Conservation (phyloP, 2,888 invertebrate species). For the Argyresthia albistria region DNA sequence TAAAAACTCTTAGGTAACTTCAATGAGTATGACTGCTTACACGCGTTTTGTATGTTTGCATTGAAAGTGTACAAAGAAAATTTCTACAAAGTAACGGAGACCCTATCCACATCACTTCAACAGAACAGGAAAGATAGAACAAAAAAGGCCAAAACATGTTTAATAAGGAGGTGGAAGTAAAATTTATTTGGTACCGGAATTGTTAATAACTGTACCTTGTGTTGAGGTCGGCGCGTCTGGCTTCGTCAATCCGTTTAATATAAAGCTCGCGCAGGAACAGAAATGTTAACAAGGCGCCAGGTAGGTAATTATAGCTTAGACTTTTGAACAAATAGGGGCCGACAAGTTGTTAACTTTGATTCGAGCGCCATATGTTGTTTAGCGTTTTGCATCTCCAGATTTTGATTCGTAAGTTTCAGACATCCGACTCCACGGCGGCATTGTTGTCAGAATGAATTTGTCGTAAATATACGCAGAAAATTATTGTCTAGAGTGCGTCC, state of each 20-base stretch:
- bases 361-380: conserved; percentile 51
- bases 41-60: too few relatives aligned
- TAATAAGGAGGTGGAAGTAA: conserved; percentile 69
- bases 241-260: conserved; percentile 59
- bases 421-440: too few relatives aligned
- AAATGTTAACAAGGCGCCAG: conserved; percentile 60
- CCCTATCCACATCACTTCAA: conserved; percentile 32
- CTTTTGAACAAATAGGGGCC: conserved; percentile 59
- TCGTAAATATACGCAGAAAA: too few relatives aligned
- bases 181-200: conserved; percentile 68
- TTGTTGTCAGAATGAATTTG: too few relatives aligned
- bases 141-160: conserved; percentile 58
- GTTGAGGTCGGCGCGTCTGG: conserved; percentile 38
- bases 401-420: too few relatives aligned
- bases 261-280: conserved; percentile 52
- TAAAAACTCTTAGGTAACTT: too few relatives aligned
- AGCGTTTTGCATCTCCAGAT: conserved; percentile 14
- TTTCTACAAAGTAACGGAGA: too few relatives aligned
- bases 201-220: conserved; percentile 62
- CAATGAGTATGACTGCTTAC: too few relatives aligned
- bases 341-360: conserved; percentile 25
- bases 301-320: conserved; percentile 53
- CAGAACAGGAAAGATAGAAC: conserved; percentile 36
- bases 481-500: too few relatives aligned
- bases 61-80: too few relatives aligned